Base-by-base conservation (phyloP, 2,797 vertebrate species). In the Phrynocephalus guinanensis region DNA sequence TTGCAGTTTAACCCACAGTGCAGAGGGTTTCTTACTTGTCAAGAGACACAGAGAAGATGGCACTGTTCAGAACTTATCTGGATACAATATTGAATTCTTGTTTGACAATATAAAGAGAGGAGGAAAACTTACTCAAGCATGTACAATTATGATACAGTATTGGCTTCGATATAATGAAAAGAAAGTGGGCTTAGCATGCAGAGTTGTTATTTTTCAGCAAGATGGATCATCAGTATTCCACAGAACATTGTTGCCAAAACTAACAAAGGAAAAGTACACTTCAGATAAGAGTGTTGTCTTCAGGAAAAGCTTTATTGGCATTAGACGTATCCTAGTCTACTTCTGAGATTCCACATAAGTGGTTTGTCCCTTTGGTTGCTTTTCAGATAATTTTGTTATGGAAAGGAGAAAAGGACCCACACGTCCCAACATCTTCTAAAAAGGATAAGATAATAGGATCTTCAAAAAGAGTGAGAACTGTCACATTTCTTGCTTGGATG, bases 341-440 rank as follows among this genome's bases (percentile, higher is more conserved):
- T 90, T 94, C 87, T 91, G 89, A 96, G 94, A 79, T 86, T 91
- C 71, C 18, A 83, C 87, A 7, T 0, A 89, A 91, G 50, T 15
- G 13, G 82, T 90, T 91, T 72, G 38, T 81, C 86, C 33, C 84
- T 93, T 93, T 95, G 94, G 93, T 94, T 95, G 84, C 24, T 86
- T 93, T 96, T 95, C 91, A 94, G 82, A 93, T 30, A 87, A 71
- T 87, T 88, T 91, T 92, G 86, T 84, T 90, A 87, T n/a, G 33
- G 75, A 84, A 87, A 33, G n/a, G 24, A 30, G 50, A 91, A 87
- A 88, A 48, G 30, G 88, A 72, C 88, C 85, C 90, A 67, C 90
- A 91, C 76, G 28, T 68, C 50, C 77, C 93, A 90, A 75, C 67
- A 89, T 90, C 81, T 86, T 82, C 79, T 87, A 13, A 81, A 79